Percentiles rank a stretch among this genome's conserved stretches.
Conservation (phyloP, 2,113 vertebrate species). For the Bungarus multicinctus region DNA sequence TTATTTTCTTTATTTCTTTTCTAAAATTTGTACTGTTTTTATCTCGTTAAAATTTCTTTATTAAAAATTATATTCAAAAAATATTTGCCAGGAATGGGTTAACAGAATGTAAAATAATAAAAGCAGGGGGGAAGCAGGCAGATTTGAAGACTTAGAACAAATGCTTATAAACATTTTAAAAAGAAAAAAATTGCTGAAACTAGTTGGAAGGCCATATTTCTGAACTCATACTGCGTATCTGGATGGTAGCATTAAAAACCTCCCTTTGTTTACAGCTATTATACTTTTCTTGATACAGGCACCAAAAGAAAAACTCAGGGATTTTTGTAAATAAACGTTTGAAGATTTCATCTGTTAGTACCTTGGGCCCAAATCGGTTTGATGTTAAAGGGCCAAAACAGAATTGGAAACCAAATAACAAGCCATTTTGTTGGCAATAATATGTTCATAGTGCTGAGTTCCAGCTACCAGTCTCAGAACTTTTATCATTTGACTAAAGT, state of each 20-base stretch:
- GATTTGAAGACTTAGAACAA: background rate
- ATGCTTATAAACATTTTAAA: background rate
- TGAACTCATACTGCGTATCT: background rate
- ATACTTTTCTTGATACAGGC: background rate
- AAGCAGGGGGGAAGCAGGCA: background rate
- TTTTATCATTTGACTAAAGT: background rate
- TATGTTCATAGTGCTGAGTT: background rate
- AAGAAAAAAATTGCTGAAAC: background rate
- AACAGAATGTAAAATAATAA: background rate
- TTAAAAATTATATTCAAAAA: background rate
- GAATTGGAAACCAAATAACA: background rate
- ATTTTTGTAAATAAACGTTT: background rate
- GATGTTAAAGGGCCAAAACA: background rate
- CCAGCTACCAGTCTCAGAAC: background rate
- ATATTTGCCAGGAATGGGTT: background rate
- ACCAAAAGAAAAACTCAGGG: background rate
- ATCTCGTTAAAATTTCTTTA: background rate
- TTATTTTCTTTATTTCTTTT: background rate
- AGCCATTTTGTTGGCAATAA: background rate
- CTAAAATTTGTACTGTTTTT: background rate
- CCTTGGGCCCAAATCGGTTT: background rate
- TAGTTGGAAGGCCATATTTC: background rate
- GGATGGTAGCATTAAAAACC: background rate
- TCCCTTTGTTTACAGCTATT: background rate
- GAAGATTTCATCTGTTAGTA: background rate